Conservation (phyloP, 2,797 vertebrate genomes). For the Morelia viridis region DNA sequence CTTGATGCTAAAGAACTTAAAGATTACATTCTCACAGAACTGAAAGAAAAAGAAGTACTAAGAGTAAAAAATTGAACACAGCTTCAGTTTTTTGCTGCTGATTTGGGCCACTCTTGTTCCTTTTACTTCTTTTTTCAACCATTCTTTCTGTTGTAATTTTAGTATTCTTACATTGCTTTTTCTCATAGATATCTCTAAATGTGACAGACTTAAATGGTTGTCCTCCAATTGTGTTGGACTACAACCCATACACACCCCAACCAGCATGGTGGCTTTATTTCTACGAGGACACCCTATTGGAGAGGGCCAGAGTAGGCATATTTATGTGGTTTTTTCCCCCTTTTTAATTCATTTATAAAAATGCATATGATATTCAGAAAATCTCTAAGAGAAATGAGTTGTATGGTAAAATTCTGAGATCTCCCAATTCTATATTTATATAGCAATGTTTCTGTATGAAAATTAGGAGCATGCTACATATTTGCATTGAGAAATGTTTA, state of each 20-base stretch:
- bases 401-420: neutral
- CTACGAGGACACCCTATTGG: neutral
- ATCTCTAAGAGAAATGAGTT: neutral
- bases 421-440: neutral
- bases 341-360: neutral
- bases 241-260: neutral
- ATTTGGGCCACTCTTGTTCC: neutral
- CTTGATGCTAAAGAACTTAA: conserved; percentile 24
- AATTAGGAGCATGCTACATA: neutral
- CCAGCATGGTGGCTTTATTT: neutral
- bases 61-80: conserved; percentile 6
- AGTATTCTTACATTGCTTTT: neutral
- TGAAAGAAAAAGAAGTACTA: conserved; percentile 19
- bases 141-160: neutral
- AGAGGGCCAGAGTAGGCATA: neutral
- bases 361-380: neutral
- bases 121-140: neutral
- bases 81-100: conserved; percentile 29
- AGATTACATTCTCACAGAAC: neutral
- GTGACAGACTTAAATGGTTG: neutral
- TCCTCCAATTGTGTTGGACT: neutral
- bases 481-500: neutral
- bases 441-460: neutral
- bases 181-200: neutral
- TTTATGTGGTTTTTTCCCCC: neutral